Conservation (phyloP, 2,797 vertebrate species). For the Sebastes itinus region DNA sequence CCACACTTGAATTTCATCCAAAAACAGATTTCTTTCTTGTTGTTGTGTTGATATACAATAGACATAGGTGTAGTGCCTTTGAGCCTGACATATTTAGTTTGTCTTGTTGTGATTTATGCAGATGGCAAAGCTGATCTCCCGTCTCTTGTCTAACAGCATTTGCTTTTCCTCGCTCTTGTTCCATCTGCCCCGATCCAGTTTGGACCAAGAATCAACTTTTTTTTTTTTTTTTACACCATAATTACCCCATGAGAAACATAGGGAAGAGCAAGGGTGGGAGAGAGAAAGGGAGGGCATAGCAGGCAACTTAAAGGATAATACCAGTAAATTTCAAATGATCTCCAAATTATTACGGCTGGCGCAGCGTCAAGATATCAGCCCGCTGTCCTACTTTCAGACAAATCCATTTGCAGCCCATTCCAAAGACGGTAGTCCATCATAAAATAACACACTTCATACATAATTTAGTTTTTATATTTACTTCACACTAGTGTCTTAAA, state of each 20-base stretch:
- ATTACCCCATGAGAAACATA: slow-evolving; percentile 43
- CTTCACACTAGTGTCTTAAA: background rate
- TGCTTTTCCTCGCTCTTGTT: slow-evolving; percentile 4
- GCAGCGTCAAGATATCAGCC: background rate
- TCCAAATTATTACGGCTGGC: background rate
- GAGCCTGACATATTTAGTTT: slow-evolving; percentile 10
- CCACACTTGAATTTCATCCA: slow-evolving; percentile 22
- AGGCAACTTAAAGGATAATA: background rate
- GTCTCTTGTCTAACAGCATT: slow-evolving; percentile 9
- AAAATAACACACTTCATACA: background rate
- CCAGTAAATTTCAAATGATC: background rate
- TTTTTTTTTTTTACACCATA: slow-evolving; percentile 22
- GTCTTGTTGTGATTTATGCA: slow-evolving; percentile 15
- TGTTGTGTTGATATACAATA: slow-evolving; percentile 24
- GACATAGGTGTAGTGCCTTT: background rate
- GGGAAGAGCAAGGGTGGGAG: background rate
- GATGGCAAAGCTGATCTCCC: background rate
- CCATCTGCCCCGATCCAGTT: slow-evolving; percentile 46
- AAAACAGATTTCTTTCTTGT: slow-evolving; percentile 4
- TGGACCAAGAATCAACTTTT: slow-evolving; percentile 24
- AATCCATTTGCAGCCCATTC: background rate
- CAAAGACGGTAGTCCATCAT: background rate
- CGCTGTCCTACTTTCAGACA: background rate
- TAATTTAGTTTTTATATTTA: background rate
- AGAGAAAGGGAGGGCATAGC: background rate